Evolutionary conservation across 2,113 vertebrate species (phyloP).

Genomic region (Bolborhynchus lineola): DNA sequence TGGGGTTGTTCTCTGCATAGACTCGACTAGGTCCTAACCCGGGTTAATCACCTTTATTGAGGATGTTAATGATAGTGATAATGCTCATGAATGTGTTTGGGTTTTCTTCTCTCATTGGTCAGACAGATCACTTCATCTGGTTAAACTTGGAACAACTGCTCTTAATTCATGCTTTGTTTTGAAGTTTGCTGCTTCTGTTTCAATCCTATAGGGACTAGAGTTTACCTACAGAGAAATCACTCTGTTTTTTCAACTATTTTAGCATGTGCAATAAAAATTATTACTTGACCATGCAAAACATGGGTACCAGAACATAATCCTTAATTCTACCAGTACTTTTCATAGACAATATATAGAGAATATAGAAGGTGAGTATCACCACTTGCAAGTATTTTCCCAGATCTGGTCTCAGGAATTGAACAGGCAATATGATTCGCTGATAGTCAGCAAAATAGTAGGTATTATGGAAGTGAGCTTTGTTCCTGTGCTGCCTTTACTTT

Average conservation of each 20-base stretch:
- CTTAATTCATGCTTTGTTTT: not conserved
- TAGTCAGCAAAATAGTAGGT: not conserved
- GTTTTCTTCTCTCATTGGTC: not conserved
- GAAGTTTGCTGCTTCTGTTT: not conserved
- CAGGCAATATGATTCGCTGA: not conserved
- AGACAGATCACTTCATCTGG: not conserved
- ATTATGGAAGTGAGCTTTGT: not conserved
- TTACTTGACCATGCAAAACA: not conserved
- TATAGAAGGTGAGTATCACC: not conserved
- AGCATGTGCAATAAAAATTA: not conserved
- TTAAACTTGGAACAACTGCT: not conserved
- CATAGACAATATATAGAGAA: not conserved
- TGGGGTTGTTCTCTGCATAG: not conserved
- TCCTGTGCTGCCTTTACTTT: not conserved
- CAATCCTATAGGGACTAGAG: not conserved
- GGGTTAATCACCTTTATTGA: not conserved
- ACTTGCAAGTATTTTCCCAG: not conserved
- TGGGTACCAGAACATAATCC: not conserved
- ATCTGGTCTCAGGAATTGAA: not conserved
- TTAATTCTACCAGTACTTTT: not conserved
- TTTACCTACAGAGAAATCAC: not conserved
- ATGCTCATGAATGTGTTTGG: not conserved
- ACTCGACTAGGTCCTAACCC: not conserved
- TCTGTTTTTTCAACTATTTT: not conserved
- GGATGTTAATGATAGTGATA: not conserved